Evolutionary conservation across 2,797 vertebrate species (phyloP).

Genomic region (Otolemur crassicaudatus): DNA sequence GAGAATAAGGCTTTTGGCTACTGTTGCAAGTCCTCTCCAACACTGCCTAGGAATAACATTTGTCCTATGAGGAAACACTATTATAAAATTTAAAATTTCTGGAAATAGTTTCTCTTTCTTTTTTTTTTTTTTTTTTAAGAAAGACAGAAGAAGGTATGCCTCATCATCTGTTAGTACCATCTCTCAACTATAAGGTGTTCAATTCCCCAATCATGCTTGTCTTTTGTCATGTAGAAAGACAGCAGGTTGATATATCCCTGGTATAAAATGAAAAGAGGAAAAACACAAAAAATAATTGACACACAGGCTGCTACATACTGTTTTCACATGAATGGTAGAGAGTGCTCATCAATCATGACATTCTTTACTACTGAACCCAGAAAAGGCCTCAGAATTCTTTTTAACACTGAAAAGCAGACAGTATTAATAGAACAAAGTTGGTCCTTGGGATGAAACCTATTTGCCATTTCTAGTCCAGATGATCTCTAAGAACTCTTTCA

Average conservation of each 20-base stretch:
- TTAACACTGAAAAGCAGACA: not conserved
- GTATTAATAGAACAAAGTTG: not conserved
- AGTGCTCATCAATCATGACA: not conserved
- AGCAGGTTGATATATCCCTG: not conserved
- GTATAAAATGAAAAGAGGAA: slow-evolving; percentile 57
- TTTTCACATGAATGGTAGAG: slow-evolving; percentile 2
- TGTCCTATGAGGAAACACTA: not conserved
- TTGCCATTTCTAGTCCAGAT: slow-evolving; percentile 19
- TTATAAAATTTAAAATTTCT: not conserved
- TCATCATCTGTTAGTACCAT: slow-evolving; percentile 78
- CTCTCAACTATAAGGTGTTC: slow-evolving; percentile 75
- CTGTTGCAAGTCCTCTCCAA: not conserved
- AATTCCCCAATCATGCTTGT: slow-evolving; percentile 63
- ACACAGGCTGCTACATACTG: not conserved
- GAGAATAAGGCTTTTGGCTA: not conserved
- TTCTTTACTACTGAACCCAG: not conserved
- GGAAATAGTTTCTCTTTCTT: slow-evolving; percentile 57
- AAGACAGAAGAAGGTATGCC: slow-evolving; percentile 61
- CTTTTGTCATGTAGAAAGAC: slow-evolving; percentile 54
- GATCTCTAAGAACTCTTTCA: not conserved
- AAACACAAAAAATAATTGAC: slow-evolving; percentile 43
- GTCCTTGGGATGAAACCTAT: not conserved
- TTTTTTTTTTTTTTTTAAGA: too few relatives aligned
- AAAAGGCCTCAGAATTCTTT: not conserved
- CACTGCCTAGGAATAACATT: not conserved